A percentile compares a stretch with the other conserved stretches of the same genome.
phyloP scores from a whole-genome alignment of 2,888 invertebrate genomes.

The Leptinotarsa tumamoca region DNA sequence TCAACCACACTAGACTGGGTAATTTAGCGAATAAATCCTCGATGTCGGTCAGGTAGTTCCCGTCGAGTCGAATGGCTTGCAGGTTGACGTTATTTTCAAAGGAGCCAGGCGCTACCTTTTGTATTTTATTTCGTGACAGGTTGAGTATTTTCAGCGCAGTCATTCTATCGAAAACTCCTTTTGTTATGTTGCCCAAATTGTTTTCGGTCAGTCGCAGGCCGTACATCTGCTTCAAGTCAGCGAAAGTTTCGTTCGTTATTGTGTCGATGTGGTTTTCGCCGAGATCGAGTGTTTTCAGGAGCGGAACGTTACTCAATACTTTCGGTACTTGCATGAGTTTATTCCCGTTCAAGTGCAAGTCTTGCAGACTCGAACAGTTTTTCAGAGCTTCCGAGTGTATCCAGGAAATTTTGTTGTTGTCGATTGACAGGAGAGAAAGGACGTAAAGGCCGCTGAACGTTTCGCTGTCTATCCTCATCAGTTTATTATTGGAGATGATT shows the following conservation, averaged over 20 bases:
- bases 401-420: conserved; percentile 82
- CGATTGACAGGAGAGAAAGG: conserved; percentile 81
- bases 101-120: conserved; percentile 80
- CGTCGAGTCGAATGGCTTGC: conserved; percentile 84
- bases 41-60: conserved; percentile 84
- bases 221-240: conserved; percentile 82
- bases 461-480: conserved; percentile 80
- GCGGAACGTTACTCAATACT: conserved; percentile 79
- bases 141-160: conserved; percentile 84
- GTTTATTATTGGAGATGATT: conserved; percentile 83
- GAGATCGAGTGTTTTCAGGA: conserved; percentile 83
- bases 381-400: conserved; percentile 81
- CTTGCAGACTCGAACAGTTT: conserved; percentile 84
- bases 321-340: conserved; percentile 81
- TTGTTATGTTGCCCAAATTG: conserved; percentile 82
- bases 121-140: conserved; percentile 85
- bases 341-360: conserved; percentile 86
- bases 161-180: conserved; percentile 84
- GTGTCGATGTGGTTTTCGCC: conserved; percentile 87
- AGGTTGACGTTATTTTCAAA: conserved; percentile 83
- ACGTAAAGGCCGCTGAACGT: conserved; percentile 83
- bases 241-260: conserved; percentile 84
- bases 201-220: conserved; percentile 88
- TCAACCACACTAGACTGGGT: conserved; percentile 85
- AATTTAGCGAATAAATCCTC: conserved; percentile 83